phyloP scores from a whole-genome alignment of 37 sponge, comb jelly and placozoan species.

The Dysidea cf. avara region DNA sequence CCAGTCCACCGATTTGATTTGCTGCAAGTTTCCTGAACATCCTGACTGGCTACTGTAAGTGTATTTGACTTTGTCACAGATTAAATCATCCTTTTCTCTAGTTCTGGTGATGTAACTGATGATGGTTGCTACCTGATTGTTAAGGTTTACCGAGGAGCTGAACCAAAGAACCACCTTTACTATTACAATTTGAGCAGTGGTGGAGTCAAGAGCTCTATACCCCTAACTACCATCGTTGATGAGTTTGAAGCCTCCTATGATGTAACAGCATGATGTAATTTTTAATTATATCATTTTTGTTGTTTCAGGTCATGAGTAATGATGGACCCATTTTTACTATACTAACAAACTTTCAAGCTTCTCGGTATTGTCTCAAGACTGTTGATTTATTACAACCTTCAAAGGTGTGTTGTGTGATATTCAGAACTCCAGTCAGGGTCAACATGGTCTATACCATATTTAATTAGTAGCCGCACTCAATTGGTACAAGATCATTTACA shows the following conservation, averaged over 20 bases:
- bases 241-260: conserved; percentile 91
- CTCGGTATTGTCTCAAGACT: conserved; percentile 72
- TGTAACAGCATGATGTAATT: conserved; percentile 35
- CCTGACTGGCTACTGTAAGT: conserved; percentile 86
- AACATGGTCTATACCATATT: too few species aligned
- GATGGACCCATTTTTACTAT: conserved; percentile 71
- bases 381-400: conserved; percentile 75
- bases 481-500: too few species aligned
- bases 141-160: conserved; percentile 63
- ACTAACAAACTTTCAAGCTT: conserved; percentile 77
- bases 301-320: conserved; percentile 73
- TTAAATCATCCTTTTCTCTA: neutral
- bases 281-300: neutral
- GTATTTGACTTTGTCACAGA: neutral
- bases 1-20: conserved; percentile 81
- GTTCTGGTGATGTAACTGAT: conserved; percentile 75
- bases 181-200: too few species aligned
- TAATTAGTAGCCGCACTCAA: too few species aligned
- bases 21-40: conserved; percentile 78
- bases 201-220: too few species aligned
- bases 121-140: conserved; percentile 78
- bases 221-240: conserved; percentile 73
- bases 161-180: conserved; percentile 79
- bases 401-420: conserved; percentile 71
- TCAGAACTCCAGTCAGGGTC: too few species aligned